Conservation (phyloP, 2,113 vertebrate species). For the Nibea coibor region DNA sequence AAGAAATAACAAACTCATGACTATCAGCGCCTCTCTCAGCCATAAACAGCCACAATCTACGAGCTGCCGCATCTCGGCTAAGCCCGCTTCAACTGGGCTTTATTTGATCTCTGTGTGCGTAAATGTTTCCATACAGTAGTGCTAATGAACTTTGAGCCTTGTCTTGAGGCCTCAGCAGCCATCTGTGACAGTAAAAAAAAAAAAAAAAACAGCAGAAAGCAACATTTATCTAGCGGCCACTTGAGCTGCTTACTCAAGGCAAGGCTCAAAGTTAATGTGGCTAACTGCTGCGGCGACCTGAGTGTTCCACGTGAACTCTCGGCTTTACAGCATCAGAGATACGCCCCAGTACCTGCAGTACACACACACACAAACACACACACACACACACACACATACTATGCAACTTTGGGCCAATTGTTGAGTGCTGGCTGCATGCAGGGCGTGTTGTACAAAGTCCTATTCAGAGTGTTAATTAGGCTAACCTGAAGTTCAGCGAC, state of each 20-base stretch:
- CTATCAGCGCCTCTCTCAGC: slow-evolving; percentile 27
- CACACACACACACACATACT: slow-evolving; percentile 1
- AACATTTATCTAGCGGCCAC: too few species aligned
- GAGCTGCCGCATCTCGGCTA: slow-evolving; percentile 1
- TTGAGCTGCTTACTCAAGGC: too few species aligned
- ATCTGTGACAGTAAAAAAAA: slow-evolving; percentile 52
- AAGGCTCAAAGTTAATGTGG: not conserved
- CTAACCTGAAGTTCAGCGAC: slow-evolving; percentile 57
- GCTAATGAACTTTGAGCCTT: slow-evolving; percentile 77
- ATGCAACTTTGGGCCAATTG: slow-evolving; percentile 12
- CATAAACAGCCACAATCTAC: slow-evolving; percentile 45
- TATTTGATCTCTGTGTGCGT: slow-evolving; percentile 35
- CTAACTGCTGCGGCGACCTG: not conserved
- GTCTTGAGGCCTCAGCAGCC: slow-evolving; percentile 46
- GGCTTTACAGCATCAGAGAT: slow-evolving; percentile 40
- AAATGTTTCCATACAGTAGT: slow-evolving; percentile 40
- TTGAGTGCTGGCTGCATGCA: slow-evolving; percentile 23
- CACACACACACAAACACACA: slow-evolving; percentile 34
- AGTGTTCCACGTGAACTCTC: slow-evolving; percentile 23
- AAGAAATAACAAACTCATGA: slow-evolving; percentile 60
- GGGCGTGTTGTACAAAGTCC: slow-evolving; percentile 68
- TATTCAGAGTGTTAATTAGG: slow-evolving; percentile 53
- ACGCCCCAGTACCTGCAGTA: not conserved
- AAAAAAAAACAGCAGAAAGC: too few species aligned
- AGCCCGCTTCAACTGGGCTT: slow-evolving; percentile 9